A percentile compares a stretch with the other conserved stretches of the same genome.
These are phyloP conservation scores for Sphaeramia orbicularis DNA, from an alignment of 2,797 vertebrate species.

Conservation along the genomic window DNA sequence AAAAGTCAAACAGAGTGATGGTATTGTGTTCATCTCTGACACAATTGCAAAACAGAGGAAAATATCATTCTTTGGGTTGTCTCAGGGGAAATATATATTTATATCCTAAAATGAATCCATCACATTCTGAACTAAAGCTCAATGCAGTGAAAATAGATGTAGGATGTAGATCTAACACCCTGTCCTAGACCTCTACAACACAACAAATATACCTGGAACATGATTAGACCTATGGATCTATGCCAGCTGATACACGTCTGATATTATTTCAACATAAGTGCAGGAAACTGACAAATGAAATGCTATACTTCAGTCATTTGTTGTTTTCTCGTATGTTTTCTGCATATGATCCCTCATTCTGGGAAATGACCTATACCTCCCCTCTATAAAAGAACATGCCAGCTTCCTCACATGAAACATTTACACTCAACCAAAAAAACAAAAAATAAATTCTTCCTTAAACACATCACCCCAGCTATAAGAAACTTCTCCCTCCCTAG, in stretches of 20 bases:
- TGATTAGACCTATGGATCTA: too few relatives aligned
- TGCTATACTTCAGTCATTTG: conserved; percentile 2
- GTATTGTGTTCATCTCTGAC: not conserved
- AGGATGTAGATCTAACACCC: too few relatives aligned
- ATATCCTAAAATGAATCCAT: conserved; percentile 34
- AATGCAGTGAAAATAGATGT: conserved; percentile 21
- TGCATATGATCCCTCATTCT: conserved; percentile 21
- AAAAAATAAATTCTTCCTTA: too few relatives aligned
- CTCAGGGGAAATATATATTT: conserved; percentile 9
- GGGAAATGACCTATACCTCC: too few relatives aligned
- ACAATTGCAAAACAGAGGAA: conserved; percentile 15
- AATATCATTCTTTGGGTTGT: conserved; percentile 13
- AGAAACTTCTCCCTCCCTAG: too few relatives aligned
- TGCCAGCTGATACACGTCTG: too few relatives aligned
- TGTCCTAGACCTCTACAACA: conserved; percentile 4
- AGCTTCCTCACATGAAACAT: conserved; percentile 27
- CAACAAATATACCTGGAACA: not conserved
- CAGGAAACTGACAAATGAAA: conserved; percentile 15
- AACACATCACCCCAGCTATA: too few relatives aligned
- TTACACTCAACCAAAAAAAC: too few relatives aligned
- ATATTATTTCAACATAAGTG: too few relatives aligned
- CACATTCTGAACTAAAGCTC: conserved; percentile 13
- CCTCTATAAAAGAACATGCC: conserved; percentile 5
- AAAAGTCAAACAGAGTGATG: not conserved
- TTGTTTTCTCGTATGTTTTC: not conserved